Evolutionary conservation across 2,113 vertebrate species (phyloP).

Genomic region (Psephotus haematonotus): DNA sequence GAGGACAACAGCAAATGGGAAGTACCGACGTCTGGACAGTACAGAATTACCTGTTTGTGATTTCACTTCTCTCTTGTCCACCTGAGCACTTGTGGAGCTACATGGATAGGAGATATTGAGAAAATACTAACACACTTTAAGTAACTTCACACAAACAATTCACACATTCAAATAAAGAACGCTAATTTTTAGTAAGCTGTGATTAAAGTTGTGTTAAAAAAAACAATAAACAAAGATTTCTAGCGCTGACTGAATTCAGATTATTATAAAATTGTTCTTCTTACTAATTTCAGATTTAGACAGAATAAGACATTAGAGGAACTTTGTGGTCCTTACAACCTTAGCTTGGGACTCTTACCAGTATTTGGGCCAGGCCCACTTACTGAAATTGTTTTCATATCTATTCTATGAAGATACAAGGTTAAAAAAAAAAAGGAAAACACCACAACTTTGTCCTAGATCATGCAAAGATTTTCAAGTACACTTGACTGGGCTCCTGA

Average conservation of each 20-base stretch:
- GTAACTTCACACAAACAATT: not conserved
- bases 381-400: not conserved
- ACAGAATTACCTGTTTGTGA: not conserved
- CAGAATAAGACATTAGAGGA: not conserved
- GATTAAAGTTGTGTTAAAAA: not conserved
- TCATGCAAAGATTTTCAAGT: not conserved
- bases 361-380: not conserved
- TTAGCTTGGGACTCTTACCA: not conserved
- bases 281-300: not conserved
- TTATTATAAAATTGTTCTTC: not conserved
- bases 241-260: not conserved
- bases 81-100: not conserved
- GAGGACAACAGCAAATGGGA: not conserved
- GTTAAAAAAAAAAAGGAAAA: not conserved
- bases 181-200: not conserved
- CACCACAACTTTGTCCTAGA: not conserved
- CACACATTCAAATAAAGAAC: not conserved
- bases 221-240: not conserved
- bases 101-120: not conserved
- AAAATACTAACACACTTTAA: not conserved
- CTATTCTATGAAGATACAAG: not conserved
- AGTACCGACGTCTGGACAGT: not conserved
- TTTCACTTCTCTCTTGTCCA: not conserved
- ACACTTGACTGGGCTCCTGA: fast-evolving
- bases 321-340: not conserved